These are phyloP conservation scores for Aegotheles bennettii DNA, from an alignment of 2,113 vertebrate genomes.

Conservation along the genomic window DNA sequence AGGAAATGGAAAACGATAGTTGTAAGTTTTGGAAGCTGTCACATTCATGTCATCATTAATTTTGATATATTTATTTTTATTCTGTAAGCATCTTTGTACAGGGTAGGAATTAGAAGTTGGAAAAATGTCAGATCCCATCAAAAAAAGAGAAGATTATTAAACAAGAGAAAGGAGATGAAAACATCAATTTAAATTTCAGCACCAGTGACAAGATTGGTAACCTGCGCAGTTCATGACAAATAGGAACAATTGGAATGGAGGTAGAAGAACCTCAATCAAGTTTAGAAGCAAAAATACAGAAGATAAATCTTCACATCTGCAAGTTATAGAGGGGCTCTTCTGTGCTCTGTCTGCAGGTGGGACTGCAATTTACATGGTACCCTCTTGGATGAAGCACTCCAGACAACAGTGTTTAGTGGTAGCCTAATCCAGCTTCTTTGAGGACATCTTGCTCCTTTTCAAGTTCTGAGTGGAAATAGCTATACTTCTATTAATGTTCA, in stretches of 20 bases:
- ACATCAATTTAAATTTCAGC: conserved; percentile 21
- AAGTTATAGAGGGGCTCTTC: not conserved
- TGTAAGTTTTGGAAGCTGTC: conserved; percentile 21
- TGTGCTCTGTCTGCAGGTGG: not conserved
- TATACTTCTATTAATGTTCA: not conserved
- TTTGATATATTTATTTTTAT: conserved; percentile 22
- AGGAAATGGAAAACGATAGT: not conserved
- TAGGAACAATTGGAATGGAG: not conserved
- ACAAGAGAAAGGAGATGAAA: not conserved
- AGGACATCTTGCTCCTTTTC: not conserved
- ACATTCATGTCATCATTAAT: not conserved
- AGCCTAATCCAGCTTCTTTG: not conserved
- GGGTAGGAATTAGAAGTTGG: not conserved
- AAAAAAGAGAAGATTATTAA: not conserved
- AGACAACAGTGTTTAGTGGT: not conserved
- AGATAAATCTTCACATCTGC: not conserved
- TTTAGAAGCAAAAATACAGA: not conserved
- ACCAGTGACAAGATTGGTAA: not conserved
- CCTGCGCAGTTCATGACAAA: not conserved
- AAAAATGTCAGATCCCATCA: conserved; percentile 9
- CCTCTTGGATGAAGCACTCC: not conserved
- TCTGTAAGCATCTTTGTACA: not conserved
- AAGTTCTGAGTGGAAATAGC: not conserved
- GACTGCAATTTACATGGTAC: not conserved
- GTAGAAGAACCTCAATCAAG: not conserved